Evolutionary conservation across 1,140 invertebrate species (phyloP), one percentile per base, ranked within the genome.

Genomic region (Drosophila sp.): DNA sequence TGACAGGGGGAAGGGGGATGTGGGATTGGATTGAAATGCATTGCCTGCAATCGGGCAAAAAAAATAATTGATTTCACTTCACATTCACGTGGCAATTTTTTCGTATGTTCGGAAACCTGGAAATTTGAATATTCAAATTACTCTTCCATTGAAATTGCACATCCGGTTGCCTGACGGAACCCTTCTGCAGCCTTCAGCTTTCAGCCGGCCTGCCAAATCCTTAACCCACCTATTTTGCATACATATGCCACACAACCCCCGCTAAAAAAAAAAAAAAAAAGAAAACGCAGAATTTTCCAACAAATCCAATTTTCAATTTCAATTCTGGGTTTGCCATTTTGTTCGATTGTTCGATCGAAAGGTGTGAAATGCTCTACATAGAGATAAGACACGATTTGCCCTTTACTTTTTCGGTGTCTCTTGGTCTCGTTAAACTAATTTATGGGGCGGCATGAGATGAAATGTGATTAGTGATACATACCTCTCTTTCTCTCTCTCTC

Each of bases 51-150:
- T 64, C 75, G 54, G 70, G 83, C 83, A 17, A 17, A 17, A 17
- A 87, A 58, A 87, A 87, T 87, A 86, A 86, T 86, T 86, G 79
- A 85, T 86, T 82, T 71, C 40, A 70, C 56, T 82, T 64, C 70
- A 56, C 62, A 77, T 63, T 60, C 55, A 64, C 62, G 62, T 65
- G 66, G 56, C 61, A 38, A 64, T 61, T 76, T 72, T 64, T 61
- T 50, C 32, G 23, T 50, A 47, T 57, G 10, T 55, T 38, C 35
- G 35, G 10, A 11, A n/a, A 38, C 35, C 35, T 38, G 35, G 69
- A 76, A 84, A 73, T 86, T 86, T 77, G 72, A 82, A 86, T 86
- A 86, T 86, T 86, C 83, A 87, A 86, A 86, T 86, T 86, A 86
- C 83, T 76, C 54, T 17, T 23, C 56, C 65, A 29, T 54, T 50